Evolutionary conservation across 2,113 vertebrate species (phyloP).

Genomic region (Barbus barbus): DNA sequence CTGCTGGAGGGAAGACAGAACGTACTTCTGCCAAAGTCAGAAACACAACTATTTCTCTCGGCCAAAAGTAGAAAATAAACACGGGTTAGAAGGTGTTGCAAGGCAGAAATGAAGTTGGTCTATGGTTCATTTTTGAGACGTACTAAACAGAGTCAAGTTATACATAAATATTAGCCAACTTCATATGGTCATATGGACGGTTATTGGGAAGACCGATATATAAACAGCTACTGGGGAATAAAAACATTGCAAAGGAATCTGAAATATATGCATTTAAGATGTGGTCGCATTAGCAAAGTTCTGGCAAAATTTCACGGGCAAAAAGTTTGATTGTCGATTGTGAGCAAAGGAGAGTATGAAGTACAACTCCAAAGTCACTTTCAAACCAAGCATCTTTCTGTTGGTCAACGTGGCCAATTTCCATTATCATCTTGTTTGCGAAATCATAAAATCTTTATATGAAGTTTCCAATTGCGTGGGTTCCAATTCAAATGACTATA

Average conservation of each 20-base stretch:
- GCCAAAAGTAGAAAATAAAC: constrained; percentile 40
- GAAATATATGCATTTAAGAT: background rate
- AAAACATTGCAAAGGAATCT: background rate
- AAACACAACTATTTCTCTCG: constrained; percentile 53
- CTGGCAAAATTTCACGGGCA: background rate
- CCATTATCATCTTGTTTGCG: background rate
- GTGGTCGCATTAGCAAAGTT: background rate
- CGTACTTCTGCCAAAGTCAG: constrained; percentile 61
- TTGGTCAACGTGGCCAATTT: background rate
- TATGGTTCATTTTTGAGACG: constrained; percentile 20
- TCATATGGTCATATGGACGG: background rate
- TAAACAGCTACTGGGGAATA: background rate
- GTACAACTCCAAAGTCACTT: background rate
- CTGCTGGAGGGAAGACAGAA: constrained; percentile 65
- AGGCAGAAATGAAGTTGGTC: constrained; percentile 23
- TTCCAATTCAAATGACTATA: background rate
- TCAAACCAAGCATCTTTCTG: background rate
- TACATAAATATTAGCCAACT: background rate
- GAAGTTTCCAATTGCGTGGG: background rate
- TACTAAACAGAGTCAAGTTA: constrained; percentile 10
- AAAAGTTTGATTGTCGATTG: too few species aligned
- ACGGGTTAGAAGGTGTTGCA: constrained; percentile 30
- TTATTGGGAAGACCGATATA: background rate
- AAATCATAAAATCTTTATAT: background rate
- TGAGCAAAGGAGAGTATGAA: background rate